Evolutionary conservation across 2,888 invertebrate genomes (phyloP).

Genomic region (Conchocele bisecta): DNA sequence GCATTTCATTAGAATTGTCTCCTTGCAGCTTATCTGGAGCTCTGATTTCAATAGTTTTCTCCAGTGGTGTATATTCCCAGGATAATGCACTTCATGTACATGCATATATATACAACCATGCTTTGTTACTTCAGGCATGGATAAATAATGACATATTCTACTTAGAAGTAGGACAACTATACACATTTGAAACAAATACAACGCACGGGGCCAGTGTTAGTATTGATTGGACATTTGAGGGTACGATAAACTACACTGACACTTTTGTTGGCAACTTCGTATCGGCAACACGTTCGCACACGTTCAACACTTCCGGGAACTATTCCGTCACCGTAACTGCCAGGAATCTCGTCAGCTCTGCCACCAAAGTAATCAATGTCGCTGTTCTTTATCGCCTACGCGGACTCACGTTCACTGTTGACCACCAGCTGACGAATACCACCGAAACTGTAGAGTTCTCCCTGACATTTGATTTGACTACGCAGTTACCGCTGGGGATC

Average conservation of each 20-base stretch:
- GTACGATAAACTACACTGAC: neutral
- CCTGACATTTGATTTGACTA: neutral
- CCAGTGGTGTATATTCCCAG: no score
- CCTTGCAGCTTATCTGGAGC: no score
- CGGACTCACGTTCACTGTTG: neutral
- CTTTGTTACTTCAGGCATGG: constrained; percentile 14
- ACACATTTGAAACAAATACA: constrained; percentile 18
- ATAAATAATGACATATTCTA: constrained; percentile 11
- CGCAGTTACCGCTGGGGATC: constrained; percentile 34
- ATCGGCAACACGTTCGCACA: neutral
- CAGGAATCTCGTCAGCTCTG: neutral
- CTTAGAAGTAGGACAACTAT: constrained; percentile 14
- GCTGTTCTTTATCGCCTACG: neutral
- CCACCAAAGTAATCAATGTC: neutral
- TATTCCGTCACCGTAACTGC: neutral
- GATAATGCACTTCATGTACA: no score
- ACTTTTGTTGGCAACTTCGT: constrained; percentile 4
- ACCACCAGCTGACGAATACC: neutral
- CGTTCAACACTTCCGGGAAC: neutral
- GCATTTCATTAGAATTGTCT: no score
- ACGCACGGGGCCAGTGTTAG: constrained; percentile 31
- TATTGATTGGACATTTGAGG: constrained; percentile 1
- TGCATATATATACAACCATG: no score
- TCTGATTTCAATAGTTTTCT: no score
- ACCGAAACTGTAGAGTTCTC: neutral